A percentile compares a stretch with the other conserved stretches of the same genome.
Evolutionary conservation across 2,113 vertebrate genomes (phyloP).

Genomic region (Uropsilus gracilis): DNA sequence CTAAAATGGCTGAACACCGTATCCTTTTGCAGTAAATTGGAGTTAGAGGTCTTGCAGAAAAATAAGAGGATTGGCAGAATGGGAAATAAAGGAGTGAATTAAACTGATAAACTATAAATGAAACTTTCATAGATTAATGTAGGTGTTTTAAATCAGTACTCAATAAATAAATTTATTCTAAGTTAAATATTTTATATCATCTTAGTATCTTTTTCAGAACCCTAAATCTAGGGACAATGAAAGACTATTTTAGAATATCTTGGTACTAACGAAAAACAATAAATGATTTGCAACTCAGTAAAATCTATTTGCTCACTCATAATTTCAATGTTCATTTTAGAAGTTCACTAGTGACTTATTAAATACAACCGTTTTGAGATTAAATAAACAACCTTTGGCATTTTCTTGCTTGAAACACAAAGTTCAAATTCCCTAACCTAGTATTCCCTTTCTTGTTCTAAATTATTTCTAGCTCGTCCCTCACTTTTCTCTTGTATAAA

Average conservation of each 20-base stretch:
- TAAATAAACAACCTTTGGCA: constrained; percentile 22
- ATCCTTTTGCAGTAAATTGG: constrained; percentile 90
- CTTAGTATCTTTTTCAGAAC: neutral
- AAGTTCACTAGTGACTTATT: constrained; percentile 1
- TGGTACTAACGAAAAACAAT: neutral
- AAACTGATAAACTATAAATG: neutral
- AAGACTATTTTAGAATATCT: constrained; percentile 33
- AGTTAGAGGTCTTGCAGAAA: neutral
- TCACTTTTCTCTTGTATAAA: neutral
- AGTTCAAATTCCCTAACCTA: neutral
- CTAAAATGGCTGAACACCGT: constrained; percentile 99
- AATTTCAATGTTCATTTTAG: neutral
- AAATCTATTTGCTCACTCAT: neutral
- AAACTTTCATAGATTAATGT: neutral
- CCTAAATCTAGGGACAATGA: neutral
- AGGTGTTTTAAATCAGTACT: neutral
- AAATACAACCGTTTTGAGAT: neutral
- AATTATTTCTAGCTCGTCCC: neutral
- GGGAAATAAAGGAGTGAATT: neutral
- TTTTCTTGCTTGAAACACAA: neutral
- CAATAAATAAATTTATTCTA: constrained; percentile 40
- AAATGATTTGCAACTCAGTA: neutral
- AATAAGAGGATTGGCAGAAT: neutral
- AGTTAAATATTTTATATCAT: constrained; percentile 5
- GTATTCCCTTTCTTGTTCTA: neutral